Base-by-base conservation (phyloP, 92 coral and sea anemone species). In the Porites cylindrica region DNA sequence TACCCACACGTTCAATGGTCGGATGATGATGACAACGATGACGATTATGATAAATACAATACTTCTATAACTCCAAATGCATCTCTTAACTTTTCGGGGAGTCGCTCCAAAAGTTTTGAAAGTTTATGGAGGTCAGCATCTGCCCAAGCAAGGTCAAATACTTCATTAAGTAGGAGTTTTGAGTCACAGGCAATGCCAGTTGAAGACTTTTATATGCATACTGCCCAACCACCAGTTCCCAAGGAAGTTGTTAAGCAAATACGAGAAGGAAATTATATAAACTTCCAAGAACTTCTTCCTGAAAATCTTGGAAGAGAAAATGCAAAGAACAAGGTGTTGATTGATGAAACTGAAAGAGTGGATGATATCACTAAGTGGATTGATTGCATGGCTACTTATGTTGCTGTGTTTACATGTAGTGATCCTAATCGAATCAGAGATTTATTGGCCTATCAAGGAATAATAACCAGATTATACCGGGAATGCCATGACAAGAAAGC, bases 401-500 rank as follows among this genome's bases (percentile, higher is more conserved):
- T 92, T 72, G 93, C 98, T 65, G 85, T 97, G 20, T 83, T 91
- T 19, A 84, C 93, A 23, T 79, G 85, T 50, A 82, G 84, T 20
- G 88, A 91, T 79, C 93, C 94, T 1, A 92, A 92, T 70, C 86
- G 98, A 54, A 83, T 91, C 0, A 76, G 87, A 76, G 98, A 94
- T 90, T 82, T 97, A 53, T 75, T 97, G 38, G 96, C 94, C 13
- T 97, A 95, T 83, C 98, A 93, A 59, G 93, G 95, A 8, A 95
- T 91, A 51, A 89, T 97, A 78, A 91, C 93, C 68, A 85, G 93
- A 90, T 87, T 97, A 32, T 93, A 84, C 72, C 96, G 98, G 69
- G 98, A 93, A 87, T 93, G 99, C 82, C 96, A 92, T 53, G 98
- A 97, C 76, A 92, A 94, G 80, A 91, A 89, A 65, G 96, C 99